phyloP scores from a whole-genome alignment of 2,797 vertebrate species.

The Thamnophis elegans region DNA sequence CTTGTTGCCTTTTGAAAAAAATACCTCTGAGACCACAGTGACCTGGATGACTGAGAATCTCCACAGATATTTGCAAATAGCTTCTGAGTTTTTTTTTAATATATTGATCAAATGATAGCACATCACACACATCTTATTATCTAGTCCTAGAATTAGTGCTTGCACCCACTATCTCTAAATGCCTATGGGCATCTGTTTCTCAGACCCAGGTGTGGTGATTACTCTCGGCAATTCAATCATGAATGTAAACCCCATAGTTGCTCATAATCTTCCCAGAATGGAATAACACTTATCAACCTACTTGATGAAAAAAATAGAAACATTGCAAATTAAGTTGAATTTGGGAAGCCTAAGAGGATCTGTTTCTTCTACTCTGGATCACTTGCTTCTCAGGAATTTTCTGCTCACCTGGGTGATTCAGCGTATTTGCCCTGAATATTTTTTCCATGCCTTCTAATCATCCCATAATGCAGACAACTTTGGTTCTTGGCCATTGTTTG shows the following conservation, averaged over 20 bases:
- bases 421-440: neutral
- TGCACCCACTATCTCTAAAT: neutral
- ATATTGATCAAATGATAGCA: neutral
- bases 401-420: neutral
- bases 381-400: neutral
- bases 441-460: neutral
- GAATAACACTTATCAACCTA: neutral
- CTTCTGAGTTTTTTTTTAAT: neutral
- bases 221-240: neutral
- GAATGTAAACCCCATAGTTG: neutral
- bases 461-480: neutral
- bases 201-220: neutral
- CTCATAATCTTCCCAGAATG: neutral
- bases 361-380: neutral
- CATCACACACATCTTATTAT: neutral
- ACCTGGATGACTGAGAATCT: neutral
- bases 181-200: neutral
- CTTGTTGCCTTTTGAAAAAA: neutral
- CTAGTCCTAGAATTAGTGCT: neutral
- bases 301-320: neutral
- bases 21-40: neutral
- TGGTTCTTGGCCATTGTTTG: neutral
- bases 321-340: neutral
- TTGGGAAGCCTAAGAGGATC: neutral
- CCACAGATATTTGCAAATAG: neutral